Evolutionary conservation across 2,113 vertebrate species (phyloP).

Genomic region (Anhinga anhinga): DNA sequence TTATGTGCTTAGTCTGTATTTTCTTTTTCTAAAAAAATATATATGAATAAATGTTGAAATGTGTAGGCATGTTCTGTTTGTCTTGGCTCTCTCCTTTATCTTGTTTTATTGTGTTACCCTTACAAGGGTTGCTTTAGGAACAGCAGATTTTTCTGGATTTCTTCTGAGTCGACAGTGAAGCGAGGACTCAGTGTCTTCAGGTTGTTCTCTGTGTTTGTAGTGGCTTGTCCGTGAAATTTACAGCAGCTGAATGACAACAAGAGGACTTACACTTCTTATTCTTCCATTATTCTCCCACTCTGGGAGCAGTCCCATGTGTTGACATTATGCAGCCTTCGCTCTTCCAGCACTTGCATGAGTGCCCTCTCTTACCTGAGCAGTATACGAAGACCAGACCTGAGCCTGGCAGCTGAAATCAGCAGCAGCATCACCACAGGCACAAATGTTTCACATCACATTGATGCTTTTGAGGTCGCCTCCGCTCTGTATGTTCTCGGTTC

Average conservation of each 20-base stretch:
- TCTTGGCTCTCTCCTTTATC: slow-evolving; percentile 33
- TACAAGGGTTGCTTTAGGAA: neutral
- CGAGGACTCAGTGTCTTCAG: neutral
- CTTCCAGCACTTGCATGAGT: neutral
- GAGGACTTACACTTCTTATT: neutral
- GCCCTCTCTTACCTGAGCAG: neutral
- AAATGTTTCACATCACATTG: rapidly evolving
- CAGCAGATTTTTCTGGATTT: neutral
- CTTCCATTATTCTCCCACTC: rapidly evolving
- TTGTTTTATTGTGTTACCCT: slow-evolving; percentile 17
- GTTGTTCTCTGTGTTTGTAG: neutral
- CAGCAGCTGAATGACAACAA: neutral
- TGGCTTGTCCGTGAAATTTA: neutral
- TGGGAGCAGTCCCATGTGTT: neutral
- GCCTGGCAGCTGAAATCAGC: neutral
- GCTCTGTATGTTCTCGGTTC: rapidly evolving
- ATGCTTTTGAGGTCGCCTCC: neutral
- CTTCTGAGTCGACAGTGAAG: neutral
- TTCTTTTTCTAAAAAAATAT: slow-evolving; percentile 56
- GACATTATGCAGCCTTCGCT: neutral
- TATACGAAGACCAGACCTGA: neutral
- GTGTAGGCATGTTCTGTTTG: neutral
- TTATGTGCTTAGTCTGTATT: slow-evolving; percentile 31
- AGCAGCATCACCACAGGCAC: neutral
- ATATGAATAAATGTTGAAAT: neutral